Percentiles rank a stretch among this genome's conserved stretches.
Evolutionary conservation across 2,113 vertebrate species (phyloP).

Genomic region (Anser brachyrhynchus): DNA sequence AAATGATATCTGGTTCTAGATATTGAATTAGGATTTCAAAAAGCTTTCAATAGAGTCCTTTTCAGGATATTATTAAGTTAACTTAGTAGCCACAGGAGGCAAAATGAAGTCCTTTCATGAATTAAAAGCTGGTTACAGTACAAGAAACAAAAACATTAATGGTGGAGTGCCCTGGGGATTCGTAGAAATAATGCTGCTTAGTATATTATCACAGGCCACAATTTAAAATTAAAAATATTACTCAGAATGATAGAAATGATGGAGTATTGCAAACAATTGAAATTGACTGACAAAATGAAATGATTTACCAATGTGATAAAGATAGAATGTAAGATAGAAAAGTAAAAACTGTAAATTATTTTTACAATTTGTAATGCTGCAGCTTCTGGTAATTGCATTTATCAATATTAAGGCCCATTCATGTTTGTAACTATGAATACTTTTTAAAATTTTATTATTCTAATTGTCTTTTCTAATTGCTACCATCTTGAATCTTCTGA

Average conservation of each 20-base stretch:
- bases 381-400: background rate
- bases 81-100: conserved; percentile 20
- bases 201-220: background rate
- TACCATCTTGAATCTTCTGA: background rate
- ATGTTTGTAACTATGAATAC: background rate
- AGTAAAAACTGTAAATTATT: background rate
- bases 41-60: conserved; percentile 26
- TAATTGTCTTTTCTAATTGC: background rate
- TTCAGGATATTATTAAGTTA: conserved; percentile 35
- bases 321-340: background rate
- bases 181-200: background rate
- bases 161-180: background rate
- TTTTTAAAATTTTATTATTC: background rate
- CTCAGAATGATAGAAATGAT: background rate
- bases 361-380: background rate
- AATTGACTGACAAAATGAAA: background rate
- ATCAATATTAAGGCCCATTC: background rate
- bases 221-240: background rate
- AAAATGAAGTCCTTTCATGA: conserved; percentile 33
- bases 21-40: conserved; percentile 30
- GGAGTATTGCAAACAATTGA: background rate
- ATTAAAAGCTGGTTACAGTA: conserved; percentile 43
- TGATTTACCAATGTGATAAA: background rate
- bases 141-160: background rate
- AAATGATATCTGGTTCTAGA: conserved; percentile 14